Conservation (phyloP, 2,888 invertebrate genomes). For the Mythimna ferrago region DNA sequence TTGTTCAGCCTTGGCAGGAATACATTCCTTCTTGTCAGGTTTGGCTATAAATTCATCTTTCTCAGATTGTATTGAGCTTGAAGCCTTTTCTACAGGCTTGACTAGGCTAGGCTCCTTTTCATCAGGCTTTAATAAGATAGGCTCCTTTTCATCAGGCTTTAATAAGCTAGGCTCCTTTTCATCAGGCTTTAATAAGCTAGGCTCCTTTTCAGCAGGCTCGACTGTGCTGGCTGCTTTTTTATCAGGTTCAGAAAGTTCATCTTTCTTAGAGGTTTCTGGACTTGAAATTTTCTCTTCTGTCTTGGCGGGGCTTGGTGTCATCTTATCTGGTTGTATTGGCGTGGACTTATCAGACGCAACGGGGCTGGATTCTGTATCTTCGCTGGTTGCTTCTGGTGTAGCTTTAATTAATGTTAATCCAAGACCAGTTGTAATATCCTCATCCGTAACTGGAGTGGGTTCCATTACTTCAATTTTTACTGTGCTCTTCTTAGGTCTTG, state of each 20-base stretch:
- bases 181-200: neutral
- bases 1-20: conserved; percentile 5
- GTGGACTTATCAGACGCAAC: neutral
- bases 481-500: conserved; percentile 45
- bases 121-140: neutral
- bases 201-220: conserved; percentile 2
- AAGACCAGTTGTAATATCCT: conserved; percentile 48
- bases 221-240: conserved; percentile 34
- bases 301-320: neutral
- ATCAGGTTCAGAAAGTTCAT: neutral
- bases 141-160: neutral
- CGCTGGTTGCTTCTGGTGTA: neutral
- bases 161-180: neutral
- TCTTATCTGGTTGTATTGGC: conserved; percentile 16
- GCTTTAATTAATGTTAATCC: conserved; percentile 3
- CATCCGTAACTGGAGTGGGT: conserved; percentile 63
- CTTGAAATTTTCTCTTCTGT: conserved; percentile 14
- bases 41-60: conserved; percentile 14
- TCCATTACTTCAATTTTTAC: conserved; percentile 41
- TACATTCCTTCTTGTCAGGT: conserved; percentile 39
- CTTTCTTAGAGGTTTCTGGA: neutral
- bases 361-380: conserved; percentile 22
- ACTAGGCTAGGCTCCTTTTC: neutral
- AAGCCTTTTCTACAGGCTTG: conserved; percentile 9
- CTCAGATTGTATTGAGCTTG: conserved; percentile 33